These are phyloP conservation scores for Chalcis sispes DNA, from an alignment of 2,888 invertebrate genomes.

Conservation along the genomic window DNA sequence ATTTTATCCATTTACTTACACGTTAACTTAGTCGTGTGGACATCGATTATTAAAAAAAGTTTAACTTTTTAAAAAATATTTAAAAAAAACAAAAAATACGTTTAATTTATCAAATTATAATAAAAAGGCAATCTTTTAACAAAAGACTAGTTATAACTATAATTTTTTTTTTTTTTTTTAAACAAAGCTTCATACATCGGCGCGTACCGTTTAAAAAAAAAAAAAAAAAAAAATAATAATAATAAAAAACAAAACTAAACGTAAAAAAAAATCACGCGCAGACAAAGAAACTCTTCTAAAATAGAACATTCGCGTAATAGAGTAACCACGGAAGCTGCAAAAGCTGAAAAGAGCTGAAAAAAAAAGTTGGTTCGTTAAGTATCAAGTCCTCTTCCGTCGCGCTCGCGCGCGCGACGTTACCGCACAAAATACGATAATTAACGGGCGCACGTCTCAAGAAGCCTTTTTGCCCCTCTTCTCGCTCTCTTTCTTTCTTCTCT, in stretches of 20 bases:
- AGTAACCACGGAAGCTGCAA: background rate
- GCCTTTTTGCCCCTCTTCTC: background rate
- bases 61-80: too few species aligned
- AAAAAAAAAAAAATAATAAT: background rate
- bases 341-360: background rate
- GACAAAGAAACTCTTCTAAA: background rate
- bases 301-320: conserved; percentile 3
- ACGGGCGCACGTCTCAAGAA: conserved; percentile 15
- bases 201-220: background rate
- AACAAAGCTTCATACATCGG: background rate
- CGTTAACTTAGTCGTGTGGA: too few species aligned
- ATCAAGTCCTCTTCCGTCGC: background rate
- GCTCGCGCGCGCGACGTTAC: background rate
- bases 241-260: background rate
- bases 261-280: background rate
- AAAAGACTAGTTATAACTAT: too few species aligned
- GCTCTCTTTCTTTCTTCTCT: background rate
- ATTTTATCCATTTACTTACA: too few species aligned
- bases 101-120: too few species aligned
- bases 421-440: conserved; percentile 14
- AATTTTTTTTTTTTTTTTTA: background rate
- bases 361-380: conserved; percentile 25
- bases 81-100: too few species aligned
- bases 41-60: too few species aligned
- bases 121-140: too few species aligned